Evolutionary conservation across 2,797 vertebrate genomes (phyloP).

Genomic region (Pogonophryne albipinna): DNA sequence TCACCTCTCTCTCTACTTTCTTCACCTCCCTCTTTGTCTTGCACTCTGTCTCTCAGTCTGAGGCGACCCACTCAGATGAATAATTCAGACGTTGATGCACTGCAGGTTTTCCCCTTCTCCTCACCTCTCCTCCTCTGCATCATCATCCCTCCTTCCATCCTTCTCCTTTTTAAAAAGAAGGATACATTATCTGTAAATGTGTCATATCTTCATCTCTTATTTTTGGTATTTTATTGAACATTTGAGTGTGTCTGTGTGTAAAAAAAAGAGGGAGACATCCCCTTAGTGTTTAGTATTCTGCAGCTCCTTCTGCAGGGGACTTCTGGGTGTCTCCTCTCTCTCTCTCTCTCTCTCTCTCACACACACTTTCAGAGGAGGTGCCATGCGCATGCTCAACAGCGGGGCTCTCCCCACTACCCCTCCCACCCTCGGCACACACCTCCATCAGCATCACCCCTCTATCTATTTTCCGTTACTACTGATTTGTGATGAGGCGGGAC

Average conservation of each 20-base stretch:
- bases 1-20: slow-evolving; percentile 7
- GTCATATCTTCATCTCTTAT: slow-evolving; percentile 14
- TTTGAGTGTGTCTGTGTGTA: background rate
- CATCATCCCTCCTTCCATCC: slow-evolving; percentile 49
- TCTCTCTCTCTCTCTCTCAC: slow-evolving; percentile 7
- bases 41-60: slow-evolving; percentile 53
- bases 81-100: slow-evolving; percentile 84
- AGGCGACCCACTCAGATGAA: slow-evolving; percentile 79
- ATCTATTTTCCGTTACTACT: slow-evolving; percentile 39
- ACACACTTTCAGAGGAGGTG: slow-evolving; percentile 32
- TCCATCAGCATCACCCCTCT: slow-evolving; percentile 47
- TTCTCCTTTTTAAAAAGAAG: slow-evolving; percentile 15
- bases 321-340: slow-evolving; percentile 45
- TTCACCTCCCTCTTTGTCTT: slow-evolving; percentile 47
- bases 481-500: slow-evolving; percentile 39
- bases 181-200: background rate
- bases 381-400: slow-evolving; percentile 36
- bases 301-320: slow-evolving; percentile 62
- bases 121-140: slow-evolving; percentile 40
- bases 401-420: slow-evolving; percentile 71
- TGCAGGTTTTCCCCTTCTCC: slow-evolving; percentile 73
- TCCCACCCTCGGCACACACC: slow-evolving; percentile 44
- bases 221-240: slow-evolving; percentile 25
- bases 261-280: slow-evolving; percentile 42
- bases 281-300: slow-evolving; percentile 74